Base-by-base conservation (phyloP, 1,140 invertebrate genomes). In the Drosophila simulans region DNA sequence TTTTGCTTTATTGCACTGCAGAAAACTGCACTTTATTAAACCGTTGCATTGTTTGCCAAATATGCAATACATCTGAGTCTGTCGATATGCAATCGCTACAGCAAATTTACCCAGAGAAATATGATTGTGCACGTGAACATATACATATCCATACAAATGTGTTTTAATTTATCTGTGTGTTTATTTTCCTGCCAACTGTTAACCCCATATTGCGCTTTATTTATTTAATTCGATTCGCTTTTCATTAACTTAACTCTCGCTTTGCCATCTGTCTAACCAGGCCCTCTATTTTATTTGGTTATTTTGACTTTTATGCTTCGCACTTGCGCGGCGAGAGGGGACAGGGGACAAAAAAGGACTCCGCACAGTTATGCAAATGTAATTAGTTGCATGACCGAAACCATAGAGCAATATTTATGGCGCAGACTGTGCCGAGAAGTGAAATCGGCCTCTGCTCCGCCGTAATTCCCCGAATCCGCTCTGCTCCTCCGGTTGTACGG, bases 371-470 rank as follows among this genome's bases (percentile, higher is more conserved):
- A 86, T 86, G 83, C 83, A 86, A 86, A 86, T 86, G 83, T 86
- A 88, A 86, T 86, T 86, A 86, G 83, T 86, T 86, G 79, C 83
- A 88, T 79, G 83, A 82, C 78, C 82, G 78, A 82, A 81, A 85
- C 82, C 82, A 86, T 83, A 88, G 83, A 88, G 83, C 79, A 86
- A 86, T 86, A 88, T 86, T 88, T 88, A 86, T 86, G 83, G 79
- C 79, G 69, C 74, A 82, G 60, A 79, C 79, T 86, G 82, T 82
- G 62, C 45, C 74, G 63, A 80, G 70, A 80, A 80, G 77, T 63
- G 77, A 80, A 80, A 82, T 66, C 65, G 66, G 51, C 68, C 68
- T 70, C 35, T 69, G 51, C 49, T 13, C 40, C 37, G 15, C 15
- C 8, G 22, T 52, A 17, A 12, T 7, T 49, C 48, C 31, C 51